Evolutionary conservation across 2,888 invertebrate species (phyloP).

Genomic region (Lingula anatina): DNA sequence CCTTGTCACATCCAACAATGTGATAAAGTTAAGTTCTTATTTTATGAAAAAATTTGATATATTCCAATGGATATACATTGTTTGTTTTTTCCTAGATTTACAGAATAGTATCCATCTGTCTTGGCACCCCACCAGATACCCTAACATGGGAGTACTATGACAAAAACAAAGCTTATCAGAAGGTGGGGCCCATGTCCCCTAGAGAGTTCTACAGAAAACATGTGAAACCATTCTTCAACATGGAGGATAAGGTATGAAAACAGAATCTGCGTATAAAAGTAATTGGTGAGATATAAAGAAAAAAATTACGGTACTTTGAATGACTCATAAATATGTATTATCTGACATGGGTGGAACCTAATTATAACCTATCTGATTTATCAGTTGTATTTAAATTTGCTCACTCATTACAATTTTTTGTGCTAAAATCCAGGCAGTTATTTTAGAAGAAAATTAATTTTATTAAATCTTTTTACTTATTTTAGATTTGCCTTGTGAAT

Average conservation of each 20-base stretch:
- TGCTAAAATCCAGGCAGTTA: no score
- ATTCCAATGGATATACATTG: no score
- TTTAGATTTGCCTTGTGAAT: conserved; percentile 76
- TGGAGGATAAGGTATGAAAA: conserved; percentile 69
- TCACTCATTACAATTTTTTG: no score
- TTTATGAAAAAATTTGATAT: no score
- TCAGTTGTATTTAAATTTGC: no score
- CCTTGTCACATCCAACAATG: no score
- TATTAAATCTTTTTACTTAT: no score
- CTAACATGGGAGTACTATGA: conserved; percentile 83
- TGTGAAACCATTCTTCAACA: conserved; percentile 73
- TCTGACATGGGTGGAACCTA: no score
- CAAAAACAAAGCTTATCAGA: conserved; percentile 62
- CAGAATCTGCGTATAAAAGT: background rate
- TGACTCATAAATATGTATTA: no score
- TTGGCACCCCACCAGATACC: conserved; percentile 74
- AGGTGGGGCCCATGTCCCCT: conserved; percentile 71
- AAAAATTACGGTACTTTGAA: background rate
- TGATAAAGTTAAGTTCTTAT: no score
- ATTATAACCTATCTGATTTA: no score
- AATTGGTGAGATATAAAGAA: background rate
- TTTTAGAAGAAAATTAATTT: no score
- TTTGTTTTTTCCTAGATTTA: conserved; percentile 63
- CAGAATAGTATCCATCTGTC: conserved; percentile 75
- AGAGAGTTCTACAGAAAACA: conserved; percentile 74